Evolutionary conservation across 2,113 vertebrate species (phyloP).

Genomic region (Microcebus tavaratra): DNA sequence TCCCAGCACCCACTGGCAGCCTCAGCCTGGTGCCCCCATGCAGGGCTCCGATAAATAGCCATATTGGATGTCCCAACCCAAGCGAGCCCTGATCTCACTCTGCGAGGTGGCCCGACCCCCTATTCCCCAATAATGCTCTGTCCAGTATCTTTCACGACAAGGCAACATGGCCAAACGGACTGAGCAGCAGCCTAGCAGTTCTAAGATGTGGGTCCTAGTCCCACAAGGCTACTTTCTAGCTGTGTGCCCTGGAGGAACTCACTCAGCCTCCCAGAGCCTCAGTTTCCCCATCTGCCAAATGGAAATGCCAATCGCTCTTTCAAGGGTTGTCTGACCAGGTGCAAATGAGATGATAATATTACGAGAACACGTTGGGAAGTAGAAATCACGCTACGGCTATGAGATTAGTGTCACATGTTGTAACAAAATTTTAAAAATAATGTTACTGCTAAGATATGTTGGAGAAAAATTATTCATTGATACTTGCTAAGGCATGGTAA

Average conservation of each 20-base stretch:
- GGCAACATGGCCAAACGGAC: rapidly evolving
- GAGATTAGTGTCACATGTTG: rapidly evolving
- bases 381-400: rapidly evolving
- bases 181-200: rapidly evolving
- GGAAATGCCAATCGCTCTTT: not conserved
- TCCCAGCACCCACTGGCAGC: not conserved
- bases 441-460: not conserved
- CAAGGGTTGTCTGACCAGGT: not conserved
- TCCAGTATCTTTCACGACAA: rapidly evolving
- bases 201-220: not conserved
- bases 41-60: rapidly evolving
- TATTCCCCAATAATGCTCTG: rapidly evolving
- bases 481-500: not conserved
- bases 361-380: not conserved
- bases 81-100: rapidly evolving
- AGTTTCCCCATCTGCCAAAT: not conserved
- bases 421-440: not conserved
- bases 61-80: rapidly evolving
- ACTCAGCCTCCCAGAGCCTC: not conserved
- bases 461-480: not conserved
- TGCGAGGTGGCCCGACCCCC: rapidly evolving
- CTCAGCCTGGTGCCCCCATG: not conserved
- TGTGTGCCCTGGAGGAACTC: not conserved
- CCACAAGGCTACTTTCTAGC: not conserved
- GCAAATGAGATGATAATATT: not conserved